Evolutionary conservation across 2,113 vertebrate genomes (phyloP).

Genomic region (Fregetta grallaria): DNA sequence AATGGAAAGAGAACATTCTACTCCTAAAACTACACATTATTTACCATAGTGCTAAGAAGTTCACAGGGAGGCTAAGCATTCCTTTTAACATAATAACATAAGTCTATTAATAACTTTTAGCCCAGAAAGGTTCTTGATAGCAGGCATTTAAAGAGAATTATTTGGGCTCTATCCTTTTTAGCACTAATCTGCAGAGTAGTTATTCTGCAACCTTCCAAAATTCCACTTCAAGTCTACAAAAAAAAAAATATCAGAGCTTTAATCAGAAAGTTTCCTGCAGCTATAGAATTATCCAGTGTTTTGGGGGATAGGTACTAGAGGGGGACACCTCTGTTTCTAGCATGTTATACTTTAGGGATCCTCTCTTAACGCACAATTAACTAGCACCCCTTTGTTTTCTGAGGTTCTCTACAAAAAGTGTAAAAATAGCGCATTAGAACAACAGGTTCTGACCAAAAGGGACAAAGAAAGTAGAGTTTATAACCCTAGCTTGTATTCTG

Average conservation of each 20-base stretch:
- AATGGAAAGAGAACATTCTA: neutral
- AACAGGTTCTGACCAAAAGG: neutral
- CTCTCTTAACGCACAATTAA: neutral
- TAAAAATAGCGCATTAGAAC: neutral
- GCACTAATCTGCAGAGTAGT: neutral
- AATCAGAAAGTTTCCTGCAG: neutral
- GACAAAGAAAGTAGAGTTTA: neutral
- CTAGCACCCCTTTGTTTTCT: neutral
- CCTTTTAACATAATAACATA: neutral
- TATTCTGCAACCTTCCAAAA: neutral
- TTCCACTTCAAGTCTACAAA: neutral
- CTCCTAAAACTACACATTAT: neutral
- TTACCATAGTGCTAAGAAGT: slow-evolving; percentile 12
- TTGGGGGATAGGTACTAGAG: neutral
- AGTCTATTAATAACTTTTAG: slow-evolving; percentile 9
- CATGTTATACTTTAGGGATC: neutral
- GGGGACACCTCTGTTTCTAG: neutral
- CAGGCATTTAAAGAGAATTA: neutral
- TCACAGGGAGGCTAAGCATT: slow-evolving; percentile 27
- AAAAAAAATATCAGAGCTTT: neutral
- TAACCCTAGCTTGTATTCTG: neutral
- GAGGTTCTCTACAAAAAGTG: neutral
- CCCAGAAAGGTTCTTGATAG: neutral
- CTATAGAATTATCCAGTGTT: neutral
- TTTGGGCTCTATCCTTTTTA: neutral